These are phyloP conservation scores for Temnothorax longispinosus DNA, from an alignment of 1,140 invertebrate genomes.

Conservation along the genomic window DNA sequence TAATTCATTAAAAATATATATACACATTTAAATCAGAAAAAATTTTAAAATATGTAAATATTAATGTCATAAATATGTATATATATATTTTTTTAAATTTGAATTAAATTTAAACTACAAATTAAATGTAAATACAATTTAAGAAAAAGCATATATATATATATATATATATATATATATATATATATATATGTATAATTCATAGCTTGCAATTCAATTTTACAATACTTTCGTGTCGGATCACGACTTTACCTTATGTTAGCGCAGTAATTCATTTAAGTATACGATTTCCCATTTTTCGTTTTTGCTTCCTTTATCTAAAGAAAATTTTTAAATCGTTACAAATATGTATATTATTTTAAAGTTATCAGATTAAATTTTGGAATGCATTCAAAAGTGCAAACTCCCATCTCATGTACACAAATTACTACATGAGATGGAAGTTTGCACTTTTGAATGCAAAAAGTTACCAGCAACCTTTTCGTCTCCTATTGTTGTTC, in stretches of 20 bases:
- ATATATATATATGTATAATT: background rate
- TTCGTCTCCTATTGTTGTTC: background rate
- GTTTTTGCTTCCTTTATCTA: conserved; percentile 50
- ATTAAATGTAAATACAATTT: too few species aligned
- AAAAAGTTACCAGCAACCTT: conserved; percentile 22
- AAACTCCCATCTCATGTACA: too few species aligned
- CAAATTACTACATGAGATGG: conserved; percentile 30
- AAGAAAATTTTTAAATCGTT: background rate
- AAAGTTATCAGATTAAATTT: background rate
- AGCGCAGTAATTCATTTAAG: conserved; percentile 22
- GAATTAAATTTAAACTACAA: too few species aligned
- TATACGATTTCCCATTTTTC: conserved; percentile 19
- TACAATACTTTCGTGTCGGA: conserved; percentile 57
- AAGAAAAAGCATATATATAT: background rate
- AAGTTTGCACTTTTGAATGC: conserved; percentile 54
- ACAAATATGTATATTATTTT: background rate
- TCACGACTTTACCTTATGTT: conserved; percentile 55
- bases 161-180: background rate
- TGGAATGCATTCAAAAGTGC: too few species aligned
- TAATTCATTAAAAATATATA: background rate
- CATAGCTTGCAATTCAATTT: background rate
- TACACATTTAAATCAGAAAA: background rate
- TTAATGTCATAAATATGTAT: too few species aligned
- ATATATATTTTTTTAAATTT: too few species aligned
- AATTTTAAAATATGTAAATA: too few species aligned